These are phyloP conservation scores for Oxytorus armatus DNA, from an alignment of 2,888 invertebrate genomes.

Conservation along the genomic window DNA sequence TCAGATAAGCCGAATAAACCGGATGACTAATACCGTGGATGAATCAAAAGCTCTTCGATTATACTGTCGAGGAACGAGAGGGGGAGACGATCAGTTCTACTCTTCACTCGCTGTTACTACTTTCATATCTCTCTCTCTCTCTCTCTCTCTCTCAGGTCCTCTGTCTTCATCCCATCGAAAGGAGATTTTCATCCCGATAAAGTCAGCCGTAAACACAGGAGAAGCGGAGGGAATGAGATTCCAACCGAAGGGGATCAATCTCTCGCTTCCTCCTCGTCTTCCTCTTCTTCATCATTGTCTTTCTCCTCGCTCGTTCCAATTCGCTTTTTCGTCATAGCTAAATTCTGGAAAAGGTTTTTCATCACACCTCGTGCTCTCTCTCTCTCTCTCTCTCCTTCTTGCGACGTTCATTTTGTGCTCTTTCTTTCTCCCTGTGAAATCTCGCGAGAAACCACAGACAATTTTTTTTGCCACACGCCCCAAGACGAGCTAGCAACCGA, in stretches of 20 bases:
- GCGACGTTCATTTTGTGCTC: conserved; percentile 12
- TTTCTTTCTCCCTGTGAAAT: conserved; percentile 15
- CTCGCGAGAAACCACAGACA: conserved; percentile 25
- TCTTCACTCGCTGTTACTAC: conserved; percentile 45
- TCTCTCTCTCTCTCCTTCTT: conserved; percentile 7
- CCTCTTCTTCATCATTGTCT: conserved; percentile 49
- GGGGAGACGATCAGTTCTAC: conserved; percentile 16
- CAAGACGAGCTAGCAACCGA: too few species aligned
- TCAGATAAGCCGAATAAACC: conserved; percentile 70
- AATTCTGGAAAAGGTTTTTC: conserved; percentile 57
- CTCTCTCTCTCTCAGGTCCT: too few species aligned
- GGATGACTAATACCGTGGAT: conserved; percentile 70
- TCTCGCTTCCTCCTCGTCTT: conserved; percentile 32
- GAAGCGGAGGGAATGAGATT: conserved; percentile 32
- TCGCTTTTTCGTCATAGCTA: conserved; percentile 62
- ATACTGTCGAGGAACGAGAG: conserved; percentile 42
- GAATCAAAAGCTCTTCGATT: conserved; percentile 70
- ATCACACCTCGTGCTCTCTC: conserved; percentile 47
- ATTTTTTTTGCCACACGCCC: conserved; percentile 54
- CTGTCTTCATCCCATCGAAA: conserved; percentile 56
- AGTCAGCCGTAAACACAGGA: conserved; percentile 63
- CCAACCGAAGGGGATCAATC: conserved; percentile 54
- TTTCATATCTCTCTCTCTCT: conserved; percentile 46
- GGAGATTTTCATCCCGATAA: conserved; percentile 63
- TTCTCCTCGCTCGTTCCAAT: conserved; percentile 51